Conservation (phyloP, 2,113 vertebrate species). For the Phylloscopus whistleri region DNA sequence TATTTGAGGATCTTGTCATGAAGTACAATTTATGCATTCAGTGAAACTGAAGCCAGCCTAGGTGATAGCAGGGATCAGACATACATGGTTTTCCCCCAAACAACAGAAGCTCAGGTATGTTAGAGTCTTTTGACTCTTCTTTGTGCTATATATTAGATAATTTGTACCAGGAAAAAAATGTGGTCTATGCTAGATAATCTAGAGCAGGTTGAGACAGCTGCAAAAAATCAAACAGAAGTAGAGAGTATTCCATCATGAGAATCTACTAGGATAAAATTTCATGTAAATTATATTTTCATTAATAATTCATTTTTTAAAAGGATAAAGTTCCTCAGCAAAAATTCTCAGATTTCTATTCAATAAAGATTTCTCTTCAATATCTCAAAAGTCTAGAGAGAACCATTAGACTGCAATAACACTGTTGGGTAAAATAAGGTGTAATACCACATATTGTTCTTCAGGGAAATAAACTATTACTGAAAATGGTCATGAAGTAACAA, state of each 20-base stretch:
- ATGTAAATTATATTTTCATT: not conserved
- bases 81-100: not conserved
- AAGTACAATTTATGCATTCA: not conserved
- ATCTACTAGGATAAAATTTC: not conserved
- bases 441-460: not conserved
- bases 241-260: not conserved
- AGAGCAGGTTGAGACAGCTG: not conserved
- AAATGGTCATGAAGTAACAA: not conserved
- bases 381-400: not conserved
- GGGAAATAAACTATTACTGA: not conserved
- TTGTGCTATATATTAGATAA: not conserved
- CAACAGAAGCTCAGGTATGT: not conserved
- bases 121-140: not conserved
- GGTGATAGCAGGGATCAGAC: not conserved
- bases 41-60: not conserved
- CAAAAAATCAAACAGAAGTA: not conserved
- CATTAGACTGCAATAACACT: not conserved
- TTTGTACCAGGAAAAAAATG: not conserved
- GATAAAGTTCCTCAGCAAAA: not conserved
- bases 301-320: not conserved
- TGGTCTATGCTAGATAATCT: not conserved
- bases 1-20: not conserved
- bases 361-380: not conserved
- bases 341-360: not conserved
- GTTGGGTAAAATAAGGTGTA: not conserved